These are phyloP conservation scores for Monopterus albus DNA, from an alignment of 2,113 vertebrate genomes.

Conservation along the genomic window DNA sequence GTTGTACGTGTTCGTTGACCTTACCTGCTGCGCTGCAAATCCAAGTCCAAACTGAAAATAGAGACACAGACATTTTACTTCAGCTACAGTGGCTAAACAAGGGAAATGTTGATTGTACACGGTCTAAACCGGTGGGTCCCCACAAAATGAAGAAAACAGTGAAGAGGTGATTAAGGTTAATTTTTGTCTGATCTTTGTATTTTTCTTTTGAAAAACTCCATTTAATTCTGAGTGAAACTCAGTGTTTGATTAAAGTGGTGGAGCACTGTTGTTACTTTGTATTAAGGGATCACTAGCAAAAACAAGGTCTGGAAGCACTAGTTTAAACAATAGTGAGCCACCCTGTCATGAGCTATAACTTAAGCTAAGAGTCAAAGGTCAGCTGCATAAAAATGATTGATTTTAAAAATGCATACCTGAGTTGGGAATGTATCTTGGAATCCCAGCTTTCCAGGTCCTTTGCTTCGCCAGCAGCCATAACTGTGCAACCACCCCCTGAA, in stretches of 20 bases:
- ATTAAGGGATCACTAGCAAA: too few relatives aligned
- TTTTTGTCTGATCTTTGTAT: too few relatives aligned
- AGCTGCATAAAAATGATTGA: background rate
- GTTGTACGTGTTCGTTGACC: background rate
- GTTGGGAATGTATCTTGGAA: slow-evolving; percentile 72
- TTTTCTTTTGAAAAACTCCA: too few relatives aligned
- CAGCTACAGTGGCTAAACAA: background rate
- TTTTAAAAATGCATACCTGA: slow-evolving; percentile 61
- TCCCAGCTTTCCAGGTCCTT: slow-evolving; percentile 75
- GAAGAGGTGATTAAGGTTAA: too few relatives aligned
- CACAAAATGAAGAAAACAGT: background rate
- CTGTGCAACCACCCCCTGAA: slow-evolving; percentile 73
- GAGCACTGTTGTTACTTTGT: too few relatives aligned
- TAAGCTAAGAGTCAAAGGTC: too few relatives aligned
- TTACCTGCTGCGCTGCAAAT: slow-evolving; percentile 78
- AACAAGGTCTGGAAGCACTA: too few relatives aligned
- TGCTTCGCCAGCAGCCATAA: slow-evolving; percentile 82
- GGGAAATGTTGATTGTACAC: background rate
- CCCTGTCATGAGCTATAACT: too few relatives aligned
- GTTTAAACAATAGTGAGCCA: too few relatives aligned
- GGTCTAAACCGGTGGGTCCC: background rate
- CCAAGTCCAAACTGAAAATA: slow-evolving; percentile 81
- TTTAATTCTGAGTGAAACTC: too few relatives aligned
- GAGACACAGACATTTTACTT: background rate
- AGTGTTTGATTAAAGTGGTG: too few relatives aligned